Percentiles rank a stretch among this genome's conserved stretches.
Conservation (phyloP, 2,113 vertebrate genomes). For the Gasterosteus aculeatus region DNA sequence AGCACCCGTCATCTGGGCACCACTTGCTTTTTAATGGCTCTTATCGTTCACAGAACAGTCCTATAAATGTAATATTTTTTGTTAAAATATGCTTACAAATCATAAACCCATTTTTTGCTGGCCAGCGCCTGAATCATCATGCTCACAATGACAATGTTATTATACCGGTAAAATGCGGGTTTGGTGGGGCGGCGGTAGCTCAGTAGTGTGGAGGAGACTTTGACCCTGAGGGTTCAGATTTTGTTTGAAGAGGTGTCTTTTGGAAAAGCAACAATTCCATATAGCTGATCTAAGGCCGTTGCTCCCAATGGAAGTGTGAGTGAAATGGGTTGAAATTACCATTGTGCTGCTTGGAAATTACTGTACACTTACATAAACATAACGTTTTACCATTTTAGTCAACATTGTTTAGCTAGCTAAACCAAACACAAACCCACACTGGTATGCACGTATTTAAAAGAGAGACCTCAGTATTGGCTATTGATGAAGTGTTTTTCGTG, state of each 20-base stretch:
- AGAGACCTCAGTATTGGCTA: background rate
- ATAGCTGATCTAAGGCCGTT: background rate
- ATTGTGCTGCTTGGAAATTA: background rate
- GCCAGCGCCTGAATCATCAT: background rate
- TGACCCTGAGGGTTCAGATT: background rate
- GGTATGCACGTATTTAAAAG: background rate
- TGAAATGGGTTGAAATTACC: background rate
- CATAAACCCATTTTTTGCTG: background rate
- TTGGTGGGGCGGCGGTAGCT: background rate
- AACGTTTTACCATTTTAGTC: background rate
- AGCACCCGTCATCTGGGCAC: constrained; percentile 35
- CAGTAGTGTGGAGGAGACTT: background rate
- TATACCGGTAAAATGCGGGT: background rate
- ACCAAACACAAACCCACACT: background rate
- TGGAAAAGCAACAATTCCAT: background rate
- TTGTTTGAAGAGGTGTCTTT: background rate
- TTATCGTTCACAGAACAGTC: constrained; percentile 12
- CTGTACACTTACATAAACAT: background rate
- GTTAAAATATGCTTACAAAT: constrained; percentile 2
- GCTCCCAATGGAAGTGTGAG: background rate
- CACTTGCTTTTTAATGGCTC: constrained; percentile 20
- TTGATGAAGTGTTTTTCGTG: background rate
- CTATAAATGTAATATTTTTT: background rate
- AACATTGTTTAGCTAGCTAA: background rate
- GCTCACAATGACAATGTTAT: background rate